Percentiles rank a stretch among this genome's conserved stretches.
phyloP scores from a whole-genome alignment of 1,140 invertebrate species.

The Mya arenaria region DNA sequence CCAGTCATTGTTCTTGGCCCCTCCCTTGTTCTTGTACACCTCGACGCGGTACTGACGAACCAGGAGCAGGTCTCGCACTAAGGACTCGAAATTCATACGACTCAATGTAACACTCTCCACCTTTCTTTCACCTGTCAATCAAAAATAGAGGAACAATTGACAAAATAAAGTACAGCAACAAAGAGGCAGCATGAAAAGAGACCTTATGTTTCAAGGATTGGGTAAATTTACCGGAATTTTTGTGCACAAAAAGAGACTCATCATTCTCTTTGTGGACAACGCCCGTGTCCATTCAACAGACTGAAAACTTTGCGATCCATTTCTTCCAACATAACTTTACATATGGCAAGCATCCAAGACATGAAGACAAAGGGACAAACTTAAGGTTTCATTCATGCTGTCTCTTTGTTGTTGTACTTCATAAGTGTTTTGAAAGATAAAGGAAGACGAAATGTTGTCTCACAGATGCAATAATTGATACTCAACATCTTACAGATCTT shows the following conservation, averaged over 20 bases:
- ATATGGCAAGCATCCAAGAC: too few species aligned
- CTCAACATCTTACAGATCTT: too few species aligned
- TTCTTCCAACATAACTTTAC: too few species aligned
- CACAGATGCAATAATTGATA: too few species aligned
- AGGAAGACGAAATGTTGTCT: too few species aligned
- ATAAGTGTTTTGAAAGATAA: too few species aligned
- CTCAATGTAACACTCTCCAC: slow-evolving; percentile 90
- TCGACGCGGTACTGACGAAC: slow-evolving; percentile 94
- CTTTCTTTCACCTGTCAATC: slow-evolving; percentile 82
- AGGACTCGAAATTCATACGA: slow-evolving; percentile 91
- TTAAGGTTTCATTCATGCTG: too few species aligned
- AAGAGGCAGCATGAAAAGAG: not conserved
- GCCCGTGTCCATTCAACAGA: not conserved
- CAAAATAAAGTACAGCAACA: not conserved
- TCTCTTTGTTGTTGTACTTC: too few species aligned
- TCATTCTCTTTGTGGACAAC: not conserved
- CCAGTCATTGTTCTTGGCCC: slow-evolving; percentile 79
- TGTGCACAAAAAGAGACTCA: too few species aligned
- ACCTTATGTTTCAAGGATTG: not conserved
- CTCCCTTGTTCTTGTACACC: slow-evolving; percentile 85
- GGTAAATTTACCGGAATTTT: too few species aligned
- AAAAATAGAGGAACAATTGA: not conserved
- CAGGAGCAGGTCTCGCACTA: slow-evolving; percentile 91
- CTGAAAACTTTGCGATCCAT: not conserved
- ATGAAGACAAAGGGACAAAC: too few species aligned